phyloP scores from a whole-genome alignment of 2,113 vertebrate genomes.

The Entelurus aequoreus region DNA sequence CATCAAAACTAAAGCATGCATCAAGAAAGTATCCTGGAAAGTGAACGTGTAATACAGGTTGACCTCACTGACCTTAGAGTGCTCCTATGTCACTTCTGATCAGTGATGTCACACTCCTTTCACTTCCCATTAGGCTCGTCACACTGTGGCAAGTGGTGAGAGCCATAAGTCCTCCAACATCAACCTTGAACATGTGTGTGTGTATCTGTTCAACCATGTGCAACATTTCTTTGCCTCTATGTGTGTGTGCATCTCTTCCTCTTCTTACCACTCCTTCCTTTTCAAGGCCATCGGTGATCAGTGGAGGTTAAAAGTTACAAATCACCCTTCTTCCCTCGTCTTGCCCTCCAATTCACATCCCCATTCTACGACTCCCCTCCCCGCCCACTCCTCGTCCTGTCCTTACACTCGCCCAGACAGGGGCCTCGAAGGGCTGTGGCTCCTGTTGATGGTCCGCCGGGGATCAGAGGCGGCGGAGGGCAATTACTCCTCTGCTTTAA shows the following conservation, averaged over 20 bases:
- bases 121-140: constrained; percentile 64
- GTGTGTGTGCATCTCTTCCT: constrained; percentile 42
- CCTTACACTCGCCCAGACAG: constrained; percentile 25
- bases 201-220: constrained; percentile 47
- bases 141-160: constrained; percentile 42
- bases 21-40: constrained; percentile 26
- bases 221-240: constrained; percentile 34
- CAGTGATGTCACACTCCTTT: constrained; percentile 66
- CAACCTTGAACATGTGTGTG: constrained; percentile 53
- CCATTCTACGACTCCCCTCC: constrained; percentile 5
- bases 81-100: constrained; percentile 64
- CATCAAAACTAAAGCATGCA: constrained; percentile 11
- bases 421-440: constrained; percentile 62
- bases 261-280: constrained; percentile 35
- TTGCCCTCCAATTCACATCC: constrained; percentile 30
- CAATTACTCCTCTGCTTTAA: constrained; percentile 91
- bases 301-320: constrained; percentile 80
- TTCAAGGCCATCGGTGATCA: constrained; percentile 73
- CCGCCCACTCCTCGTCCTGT: constrained; percentile 45
- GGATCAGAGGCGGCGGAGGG: constrained; percentile 71
- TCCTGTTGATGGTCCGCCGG: constrained; percentile 74
- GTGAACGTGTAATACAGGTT: constrained; percentile 48
- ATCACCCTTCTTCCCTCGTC: constrained; percentile 58
- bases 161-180: constrained; percentile 61
- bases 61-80: constrained; percentile 50